These are phyloP conservation scores for Callosobruchus maculatus DNA, from an alignment of 2,888 invertebrate species.

Conservation along the genomic window DNA sequence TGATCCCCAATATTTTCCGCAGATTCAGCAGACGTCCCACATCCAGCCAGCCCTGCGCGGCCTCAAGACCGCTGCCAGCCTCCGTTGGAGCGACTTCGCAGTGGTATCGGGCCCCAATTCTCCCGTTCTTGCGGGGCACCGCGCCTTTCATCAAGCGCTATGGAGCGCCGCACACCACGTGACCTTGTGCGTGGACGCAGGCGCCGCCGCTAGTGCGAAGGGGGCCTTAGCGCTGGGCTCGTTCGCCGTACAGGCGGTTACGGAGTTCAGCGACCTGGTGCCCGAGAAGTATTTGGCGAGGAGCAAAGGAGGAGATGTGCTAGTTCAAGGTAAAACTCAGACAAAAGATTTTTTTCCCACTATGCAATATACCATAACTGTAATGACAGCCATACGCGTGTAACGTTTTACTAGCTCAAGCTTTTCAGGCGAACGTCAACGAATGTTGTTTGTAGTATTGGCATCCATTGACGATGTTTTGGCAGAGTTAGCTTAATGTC, in stretches of 20 bases:
- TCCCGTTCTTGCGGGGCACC: constrained; percentile 62
- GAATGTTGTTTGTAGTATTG: too few relatives aligned
- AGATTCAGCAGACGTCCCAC: constrained; percentile 68
- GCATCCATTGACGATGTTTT: too few relatives aligned
- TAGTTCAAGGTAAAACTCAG: not conserved
- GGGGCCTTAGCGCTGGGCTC: constrained; percentile 53
- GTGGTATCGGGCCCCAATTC: constrained; percentile 44
- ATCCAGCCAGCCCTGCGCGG: constrained; percentile 67
- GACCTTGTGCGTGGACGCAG: constrained; percentile 64
- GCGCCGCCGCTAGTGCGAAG: constrained; percentile 53
- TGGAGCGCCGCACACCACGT: constrained; percentile 67
- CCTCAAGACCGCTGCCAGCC: constrained; percentile 68
- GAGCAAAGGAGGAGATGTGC: not conserved
- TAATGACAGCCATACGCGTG: too few relatives aligned
- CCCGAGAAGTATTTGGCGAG: constrained; percentile 60
- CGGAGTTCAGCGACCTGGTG: constrained; percentile 77
- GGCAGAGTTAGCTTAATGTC: too few relatives aligned
- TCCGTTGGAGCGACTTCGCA: constrained; percentile 71
- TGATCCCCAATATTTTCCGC: too few relatives aligned
- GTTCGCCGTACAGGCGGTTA: constrained; percentile 67
- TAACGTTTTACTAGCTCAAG: too few relatives aligned
- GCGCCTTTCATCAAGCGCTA: constrained; percentile 71
- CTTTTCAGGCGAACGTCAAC: too few relatives aligned
- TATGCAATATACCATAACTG: too few relatives aligned
- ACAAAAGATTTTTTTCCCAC: too few relatives aligned